Evolutionary conservation across 2,888 invertebrate genomes (phyloP).

Genomic region (Syritta pipiens): DNA sequence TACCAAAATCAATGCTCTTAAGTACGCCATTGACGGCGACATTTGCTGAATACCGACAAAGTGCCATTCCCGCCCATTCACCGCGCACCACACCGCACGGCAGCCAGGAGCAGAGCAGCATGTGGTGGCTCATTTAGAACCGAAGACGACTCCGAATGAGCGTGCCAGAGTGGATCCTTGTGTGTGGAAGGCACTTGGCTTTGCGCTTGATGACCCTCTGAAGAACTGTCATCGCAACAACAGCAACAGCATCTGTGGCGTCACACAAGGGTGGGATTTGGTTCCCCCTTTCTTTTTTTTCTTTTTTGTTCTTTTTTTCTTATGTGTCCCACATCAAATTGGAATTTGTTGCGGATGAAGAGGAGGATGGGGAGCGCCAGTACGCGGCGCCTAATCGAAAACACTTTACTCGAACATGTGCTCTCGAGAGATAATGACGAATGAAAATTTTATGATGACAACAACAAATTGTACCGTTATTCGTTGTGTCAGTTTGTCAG

Average conservation of each 20-base stretch:
- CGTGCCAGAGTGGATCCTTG: slow-evolving; percentile 35
- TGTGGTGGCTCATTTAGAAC: slow-evolving; percentile 35
- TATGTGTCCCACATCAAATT: slow-evolving; percentile 48
- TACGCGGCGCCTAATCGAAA: slow-evolving; percentile 53
- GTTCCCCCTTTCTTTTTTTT: neutral
- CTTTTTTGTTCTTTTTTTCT: neutral
- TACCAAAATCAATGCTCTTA: slow-evolving; percentile 48
- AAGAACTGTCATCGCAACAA: slow-evolving; percentile 38
- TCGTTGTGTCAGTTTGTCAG: slow-evolving; percentile 21
- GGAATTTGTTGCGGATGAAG: slow-evolving; percentile 20
- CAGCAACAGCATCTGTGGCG: slow-evolving; percentile 16
- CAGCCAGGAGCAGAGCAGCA: too few relatives aligned
- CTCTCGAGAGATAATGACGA: slow-evolving; percentile 47
- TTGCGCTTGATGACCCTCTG: slow-evolving; percentile 61
- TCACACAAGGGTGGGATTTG: slow-evolving; percentile 20
- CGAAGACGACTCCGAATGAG: slow-evolving; percentile 46
- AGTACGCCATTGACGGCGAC: slow-evolving; percentile 48
- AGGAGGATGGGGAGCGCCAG: neutral
- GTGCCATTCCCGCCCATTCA: too few relatives aligned
- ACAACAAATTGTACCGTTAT: slow-evolving; percentile 37
- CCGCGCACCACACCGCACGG: neutral
- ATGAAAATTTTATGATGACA: slow-evolving; percentile 41
- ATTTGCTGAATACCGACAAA: slow-evolving; percentile 50
- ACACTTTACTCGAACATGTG: slow-evolving; percentile 41
- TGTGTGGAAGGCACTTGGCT: slow-evolving; percentile 40